Evolutionary conservation across 2,888 invertebrate genomes (phyloP).

Genomic region (Cremastinae sp.): DNA sequence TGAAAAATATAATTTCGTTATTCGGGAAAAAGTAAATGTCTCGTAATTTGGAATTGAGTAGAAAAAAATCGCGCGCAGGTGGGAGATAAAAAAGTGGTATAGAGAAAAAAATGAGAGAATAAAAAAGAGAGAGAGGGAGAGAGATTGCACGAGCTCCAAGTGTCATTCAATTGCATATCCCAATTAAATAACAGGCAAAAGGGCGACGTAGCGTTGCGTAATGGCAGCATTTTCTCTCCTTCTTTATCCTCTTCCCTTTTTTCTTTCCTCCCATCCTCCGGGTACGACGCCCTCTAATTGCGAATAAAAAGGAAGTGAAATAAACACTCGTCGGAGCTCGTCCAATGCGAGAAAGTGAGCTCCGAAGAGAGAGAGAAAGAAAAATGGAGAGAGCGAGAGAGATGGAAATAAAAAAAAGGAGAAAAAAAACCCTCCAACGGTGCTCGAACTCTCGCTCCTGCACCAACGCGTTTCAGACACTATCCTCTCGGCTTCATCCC

Average conservation of each 20-base stretch:
- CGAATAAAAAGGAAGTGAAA: constrained; percentile 73
- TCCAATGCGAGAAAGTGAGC: constrained; percentile 42
- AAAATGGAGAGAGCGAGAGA: no score
- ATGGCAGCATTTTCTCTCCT: constrained; percentile 61
- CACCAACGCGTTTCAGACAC: constrained; percentile 52
- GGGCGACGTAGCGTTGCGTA: constrained; percentile 78
- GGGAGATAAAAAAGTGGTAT: not conserved
- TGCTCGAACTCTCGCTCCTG: constrained; percentile 21
- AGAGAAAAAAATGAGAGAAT: not conserved
- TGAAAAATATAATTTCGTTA: no score
- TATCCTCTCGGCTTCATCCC: constrained; percentile 39
- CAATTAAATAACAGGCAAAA: constrained; percentile 80
- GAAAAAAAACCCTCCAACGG: constrained; percentile 19
- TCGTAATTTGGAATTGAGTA: no score
- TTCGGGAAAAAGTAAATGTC: no score
- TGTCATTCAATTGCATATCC: constrained; percentile 79
- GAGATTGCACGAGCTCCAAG: constrained; percentile 65
- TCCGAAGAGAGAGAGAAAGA: not conserved
- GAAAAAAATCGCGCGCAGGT: no score
- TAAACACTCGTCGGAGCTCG: constrained; percentile 68
- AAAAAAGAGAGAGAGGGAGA: constrained; percentile 30
- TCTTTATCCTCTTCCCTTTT: constrained; percentile 8
- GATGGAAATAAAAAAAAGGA: not conserved
- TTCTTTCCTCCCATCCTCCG: constrained; percentile 38
- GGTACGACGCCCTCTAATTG: constrained; percentile 78